Evolutionary conservation across 1,140 invertebrate species (phyloP).

Genomic region (Cataglyphis hispanica): DNA sequence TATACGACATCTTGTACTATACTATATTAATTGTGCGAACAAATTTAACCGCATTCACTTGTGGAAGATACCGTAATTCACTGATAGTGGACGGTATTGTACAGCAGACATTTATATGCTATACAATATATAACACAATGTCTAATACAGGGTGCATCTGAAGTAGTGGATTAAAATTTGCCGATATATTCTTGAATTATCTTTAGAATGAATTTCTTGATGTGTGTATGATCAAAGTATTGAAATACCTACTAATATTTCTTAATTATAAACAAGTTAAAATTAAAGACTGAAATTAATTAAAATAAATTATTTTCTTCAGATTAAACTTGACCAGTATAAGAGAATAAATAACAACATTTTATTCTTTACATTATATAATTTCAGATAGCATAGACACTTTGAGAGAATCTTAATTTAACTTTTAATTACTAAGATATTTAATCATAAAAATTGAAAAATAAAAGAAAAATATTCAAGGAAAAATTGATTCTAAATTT

Average conservation of each 20-base stretch:
- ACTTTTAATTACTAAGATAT: not conserved
- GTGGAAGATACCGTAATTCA: slow-evolving; percentile 58
- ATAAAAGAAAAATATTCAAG: not conserved
- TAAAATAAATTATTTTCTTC: not conserved
- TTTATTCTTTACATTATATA: not conserved
- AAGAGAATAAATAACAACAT: not conserved
- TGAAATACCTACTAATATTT: not conserved
- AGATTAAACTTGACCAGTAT: not conserved
- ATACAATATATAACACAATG: slow-evolving; percentile 26
- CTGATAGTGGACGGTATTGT: slow-evolving; percentile 45
- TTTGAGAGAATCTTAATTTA: not conserved
- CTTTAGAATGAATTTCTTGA: not conserved
- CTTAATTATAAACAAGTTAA: slow-evolving; percentile 11
- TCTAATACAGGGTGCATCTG: slow-evolving; percentile 61
- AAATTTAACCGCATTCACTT: slow-evolving; percentile 63
- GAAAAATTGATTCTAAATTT: not conserved
- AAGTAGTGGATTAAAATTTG: slow-evolving; percentile 41
- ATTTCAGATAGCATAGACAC: not conserved
- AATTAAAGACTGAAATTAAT: not conserved
- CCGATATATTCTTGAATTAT: not conserved
- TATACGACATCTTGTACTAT: slow-evolving; percentile 67
- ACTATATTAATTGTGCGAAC: slow-evolving; percentile 65
- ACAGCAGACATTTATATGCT: slow-evolving; percentile 7
- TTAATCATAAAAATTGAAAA: not conserved
- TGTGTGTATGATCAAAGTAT: not conserved